A percentile compares a stretch with the other conserved stretches of the same genome.
phyloP scores from a whole-genome alignment of 1,140 invertebrate species.

The Drosophila kurseongensis region DNA sequence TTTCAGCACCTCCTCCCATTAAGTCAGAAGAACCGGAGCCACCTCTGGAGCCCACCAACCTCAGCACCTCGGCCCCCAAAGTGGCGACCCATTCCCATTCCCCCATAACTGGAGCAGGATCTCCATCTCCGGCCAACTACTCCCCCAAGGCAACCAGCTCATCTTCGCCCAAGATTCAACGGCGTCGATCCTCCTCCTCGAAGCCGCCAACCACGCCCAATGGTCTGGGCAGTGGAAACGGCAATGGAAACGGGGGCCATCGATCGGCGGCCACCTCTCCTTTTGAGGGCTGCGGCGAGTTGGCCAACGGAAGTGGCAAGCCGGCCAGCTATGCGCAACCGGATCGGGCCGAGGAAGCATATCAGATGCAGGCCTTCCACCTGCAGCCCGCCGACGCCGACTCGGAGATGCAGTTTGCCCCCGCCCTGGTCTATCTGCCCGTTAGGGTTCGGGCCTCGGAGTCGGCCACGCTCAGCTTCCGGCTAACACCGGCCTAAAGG shows the following conservation, averaged over 20 bases:
- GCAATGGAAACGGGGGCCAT: conserved; percentile 25
- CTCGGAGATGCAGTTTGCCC: conserved; percentile 87
- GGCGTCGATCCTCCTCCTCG: conserved; percentile 20
- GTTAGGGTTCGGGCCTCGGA: conserved; percentile 92
- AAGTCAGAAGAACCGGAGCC: conserved; percentile 13
- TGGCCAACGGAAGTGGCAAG: conserved; percentile 70
- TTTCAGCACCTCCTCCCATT: neutral
- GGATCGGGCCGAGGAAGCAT: conserved; percentile 57
- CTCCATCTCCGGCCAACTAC: neutral
- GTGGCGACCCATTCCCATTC: conserved; percentile 12
- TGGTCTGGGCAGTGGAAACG: conserved; percentile 16
- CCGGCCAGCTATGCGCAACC: conserved; percentile 72
- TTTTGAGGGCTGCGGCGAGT: conserved; percentile 57
- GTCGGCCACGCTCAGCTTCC: conserved; percentile 93
- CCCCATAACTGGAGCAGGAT: conserved; percentile 23
- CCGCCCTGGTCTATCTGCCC: conserved; percentile 96
- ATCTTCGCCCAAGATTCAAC: conserved; percentile 27
- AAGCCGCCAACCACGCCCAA: conserved; percentile 43
- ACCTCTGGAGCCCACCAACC: conserved; percentile 60
- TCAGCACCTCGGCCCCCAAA: conserved; percentile 42
- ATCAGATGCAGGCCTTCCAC: conserved; percentile 84
- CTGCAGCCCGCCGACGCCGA: conserved; percentile 63
- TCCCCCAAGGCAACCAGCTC: conserved; percentile 49
- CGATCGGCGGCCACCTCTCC: conserved; percentile 75
- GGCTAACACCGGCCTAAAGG: conserved; percentile 93